Evolutionary conservation across 37 sponge, comb jelly and placozoan species (phyloP).

Genomic region (Chondrilla cf. caribensis): DNA sequence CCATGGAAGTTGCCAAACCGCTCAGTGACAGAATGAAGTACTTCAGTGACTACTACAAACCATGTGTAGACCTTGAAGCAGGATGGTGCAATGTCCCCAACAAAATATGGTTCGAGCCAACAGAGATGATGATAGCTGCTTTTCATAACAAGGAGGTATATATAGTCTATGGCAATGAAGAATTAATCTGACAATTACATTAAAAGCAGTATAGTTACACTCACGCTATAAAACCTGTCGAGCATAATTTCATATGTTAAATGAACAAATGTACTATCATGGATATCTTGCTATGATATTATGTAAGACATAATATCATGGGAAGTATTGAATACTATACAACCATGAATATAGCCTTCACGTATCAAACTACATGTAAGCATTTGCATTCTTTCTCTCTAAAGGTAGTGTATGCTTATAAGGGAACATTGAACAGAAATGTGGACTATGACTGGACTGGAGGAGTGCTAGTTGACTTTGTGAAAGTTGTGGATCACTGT

Average conservation of each 20-base stretch:
- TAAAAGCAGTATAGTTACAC: no score
- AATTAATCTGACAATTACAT: no score
- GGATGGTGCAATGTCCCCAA: conserved; percentile 32
- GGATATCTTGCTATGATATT: no score
- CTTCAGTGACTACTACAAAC: conserved; percentile 21
- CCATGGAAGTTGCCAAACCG: neutral
- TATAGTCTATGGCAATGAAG: no score
- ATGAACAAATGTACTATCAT: no score
- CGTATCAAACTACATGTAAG: no score
- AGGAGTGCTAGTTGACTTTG: neutral
- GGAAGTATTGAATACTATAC: neutral
- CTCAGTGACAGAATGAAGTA: neutral
- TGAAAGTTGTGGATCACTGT: conserved; percentile 14
- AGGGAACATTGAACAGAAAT: conserved; percentile 5
- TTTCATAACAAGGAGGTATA: neutral
- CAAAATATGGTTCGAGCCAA: conserved; percentile 18
- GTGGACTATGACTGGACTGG: conserved; percentile 24
- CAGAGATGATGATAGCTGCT: conserved; percentile 18
- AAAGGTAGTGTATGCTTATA: conserved; percentile 1
- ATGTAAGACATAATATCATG: no score
- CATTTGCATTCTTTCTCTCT: no score
- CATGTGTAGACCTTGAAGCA: neutral
- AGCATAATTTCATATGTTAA: no score
- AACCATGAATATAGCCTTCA: neutral
- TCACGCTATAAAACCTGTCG: no score